Conservation (phyloP, 2,113 vertebrate species). For the Mesembrinibis cayennensis region DNA sequence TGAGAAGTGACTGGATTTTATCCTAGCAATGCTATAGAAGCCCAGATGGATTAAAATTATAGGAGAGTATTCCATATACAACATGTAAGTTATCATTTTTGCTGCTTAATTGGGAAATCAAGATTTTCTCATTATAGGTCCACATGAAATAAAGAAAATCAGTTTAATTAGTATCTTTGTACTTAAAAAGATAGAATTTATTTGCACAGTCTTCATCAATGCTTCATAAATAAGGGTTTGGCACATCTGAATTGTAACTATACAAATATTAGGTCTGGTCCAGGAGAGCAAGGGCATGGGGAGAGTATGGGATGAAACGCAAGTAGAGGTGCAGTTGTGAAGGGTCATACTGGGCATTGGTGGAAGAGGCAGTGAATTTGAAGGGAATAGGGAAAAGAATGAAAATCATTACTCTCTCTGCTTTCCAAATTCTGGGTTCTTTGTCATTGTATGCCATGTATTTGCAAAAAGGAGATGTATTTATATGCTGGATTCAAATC, state of each 20-base stretch:
- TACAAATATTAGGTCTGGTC: neutral
- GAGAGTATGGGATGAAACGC: neutral
- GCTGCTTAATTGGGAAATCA: neutral
- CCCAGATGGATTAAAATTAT: neutral
- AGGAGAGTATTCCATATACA: neutral
- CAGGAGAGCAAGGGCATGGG: neutral
- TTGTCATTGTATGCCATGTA: neutral
- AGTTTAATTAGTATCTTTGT: neutral
- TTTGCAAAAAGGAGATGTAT: neutral
- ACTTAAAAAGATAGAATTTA: neutral
- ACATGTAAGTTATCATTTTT: neutral
- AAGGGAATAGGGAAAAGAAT: neutral
- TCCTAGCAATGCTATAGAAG: neutral
- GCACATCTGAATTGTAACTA: neutral
- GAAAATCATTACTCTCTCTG: neutral
- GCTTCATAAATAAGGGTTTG: neutral
- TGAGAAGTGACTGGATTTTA: neutral
- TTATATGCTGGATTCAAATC: neutral
- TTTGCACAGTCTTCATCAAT: neutral
- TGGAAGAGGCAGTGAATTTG: neutral
- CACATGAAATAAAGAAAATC: neutral
- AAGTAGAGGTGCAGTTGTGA: neutral
- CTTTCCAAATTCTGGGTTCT: neutral
- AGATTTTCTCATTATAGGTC: neutral
- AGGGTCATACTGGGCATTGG: rapidly evolving